Evolutionary conservation across 2,888 invertebrate genomes (phyloP), one percentile per base, ranked within the genome.

Genomic region (Perithous albicinctus): DNA sequence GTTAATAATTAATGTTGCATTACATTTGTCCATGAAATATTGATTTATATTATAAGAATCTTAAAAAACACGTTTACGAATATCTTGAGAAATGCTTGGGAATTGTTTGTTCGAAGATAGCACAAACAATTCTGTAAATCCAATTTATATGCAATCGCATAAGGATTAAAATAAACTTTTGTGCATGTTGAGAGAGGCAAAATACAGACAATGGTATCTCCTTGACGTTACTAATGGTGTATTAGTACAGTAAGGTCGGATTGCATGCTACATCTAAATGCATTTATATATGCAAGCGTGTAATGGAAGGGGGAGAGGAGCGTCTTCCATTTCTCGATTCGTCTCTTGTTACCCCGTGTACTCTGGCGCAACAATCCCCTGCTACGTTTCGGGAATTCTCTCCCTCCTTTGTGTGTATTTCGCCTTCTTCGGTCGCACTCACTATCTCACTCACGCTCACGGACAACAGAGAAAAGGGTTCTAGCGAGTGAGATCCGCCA

Each of bases 401-500:
- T 67, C 61, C 3, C 43, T 4, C 23, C 46, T 64, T 18, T 69
- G n/a, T 64, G 12, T 64, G 26, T 54, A 32, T 80, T 59, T 67
- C 32, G 41, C 51, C n/a, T 38, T 56, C 61, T 56, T 73, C 46
- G 15, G 15, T 10, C 48, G 66, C 51, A 41, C 61, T 29, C 1
- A 32, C 72, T 51, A 46, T 69, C 72, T 59, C 61, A 35, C 75
- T 74, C 70, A 41, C 72, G 78, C 80, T 78, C 78, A 75, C 70
- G 66, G 54, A n/a, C 51, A 61, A 61, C 32, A 48, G 41, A 64
- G 73, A 76, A 78, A 82, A 79, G 78, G 76, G 79, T 73, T 78
- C 89, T 88, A 86, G 74, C 66, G 72, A 66, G 78, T 67, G 78
- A 86, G 88, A 89, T 91, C 89, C 87, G 87, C 89, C 89, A 87